A percentile compares a stretch with the other conserved stretches of the same genome.
Evolutionary conservation across 2,113 vertebrate genomes (phyloP).

Genomic region (Perca flavescens): DNA sequence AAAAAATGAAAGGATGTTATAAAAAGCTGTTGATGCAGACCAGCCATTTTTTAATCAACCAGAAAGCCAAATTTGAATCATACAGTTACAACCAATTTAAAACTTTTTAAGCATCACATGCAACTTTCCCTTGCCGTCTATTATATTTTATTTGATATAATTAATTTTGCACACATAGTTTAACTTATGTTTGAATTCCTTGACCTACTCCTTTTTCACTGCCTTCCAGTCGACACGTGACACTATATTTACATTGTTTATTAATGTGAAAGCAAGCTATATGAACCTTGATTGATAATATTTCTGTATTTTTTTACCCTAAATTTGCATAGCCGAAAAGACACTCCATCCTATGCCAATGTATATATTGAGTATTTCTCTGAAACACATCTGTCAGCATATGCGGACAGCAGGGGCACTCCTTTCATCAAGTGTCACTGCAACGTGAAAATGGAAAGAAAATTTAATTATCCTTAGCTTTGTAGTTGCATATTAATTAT

Average conservation of each 20-base stretch:
- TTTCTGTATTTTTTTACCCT: background rate
- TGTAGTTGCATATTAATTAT: conserved; percentile 70
- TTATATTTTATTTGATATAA: background rate
- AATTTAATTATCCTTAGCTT: conserved; percentile 71
- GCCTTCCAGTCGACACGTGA: background rate
- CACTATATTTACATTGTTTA: background rate
- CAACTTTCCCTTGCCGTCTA: background rate
- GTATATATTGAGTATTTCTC: conserved; percentile 15
- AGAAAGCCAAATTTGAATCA: background rate
- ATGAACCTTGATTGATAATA: background rate
- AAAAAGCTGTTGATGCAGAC: background rate
- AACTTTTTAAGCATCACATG: background rate
- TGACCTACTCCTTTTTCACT: background rate
- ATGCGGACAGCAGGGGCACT: conserved; percentile 47
- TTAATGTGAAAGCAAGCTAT: background rate
- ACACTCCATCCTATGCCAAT: background rate
- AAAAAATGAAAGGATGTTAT: background rate
- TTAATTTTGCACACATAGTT: background rate
- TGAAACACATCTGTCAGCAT: conserved; percentile 63
- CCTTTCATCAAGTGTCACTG: conserved; percentile 68
- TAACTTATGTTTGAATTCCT: background rate
- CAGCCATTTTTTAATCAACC: background rate
- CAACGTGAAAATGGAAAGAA: conserved; percentile 65
- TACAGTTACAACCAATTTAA: background rate
- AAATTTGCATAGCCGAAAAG: conserved; percentile 2